Evolutionary conservation across 2,797 vertebrate genomes (phyloP).

Genomic region (Hydrocynus forskahlii): DNA sequence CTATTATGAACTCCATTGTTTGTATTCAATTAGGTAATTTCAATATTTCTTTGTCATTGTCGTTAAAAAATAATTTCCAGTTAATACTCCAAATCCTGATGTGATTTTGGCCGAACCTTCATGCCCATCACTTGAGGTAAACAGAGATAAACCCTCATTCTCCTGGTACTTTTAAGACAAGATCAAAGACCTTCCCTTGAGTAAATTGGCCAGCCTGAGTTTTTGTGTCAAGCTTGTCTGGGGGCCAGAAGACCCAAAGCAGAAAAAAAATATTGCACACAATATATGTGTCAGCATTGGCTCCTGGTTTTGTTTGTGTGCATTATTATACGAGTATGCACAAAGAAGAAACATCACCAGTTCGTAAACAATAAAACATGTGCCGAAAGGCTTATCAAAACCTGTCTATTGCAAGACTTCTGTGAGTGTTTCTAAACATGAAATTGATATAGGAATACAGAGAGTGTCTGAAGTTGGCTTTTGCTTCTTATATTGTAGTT

Average conservation of each 20-base stretch:
- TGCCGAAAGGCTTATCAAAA: neutral
- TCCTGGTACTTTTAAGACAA: neutral
- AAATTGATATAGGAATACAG: neutral
- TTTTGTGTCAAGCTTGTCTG: constrained; percentile 2
- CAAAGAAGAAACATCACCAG: neutral
- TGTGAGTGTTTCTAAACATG: neutral
- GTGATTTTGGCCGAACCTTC: neutral
- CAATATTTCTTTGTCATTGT: too few relatives aligned
- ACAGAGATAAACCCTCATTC: neutral
- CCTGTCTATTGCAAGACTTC: neutral
- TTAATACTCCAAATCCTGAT: too few relatives aligned
- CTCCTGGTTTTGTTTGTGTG: neutral
- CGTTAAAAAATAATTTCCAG: too few relatives aligned
- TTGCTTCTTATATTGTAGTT: neutral
- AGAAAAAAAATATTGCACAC: constrained; percentile 12
- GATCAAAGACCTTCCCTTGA: constrained; percentile 29
- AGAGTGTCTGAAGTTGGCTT: neutral
- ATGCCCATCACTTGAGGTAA: neutral
- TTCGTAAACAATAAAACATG: neutral
- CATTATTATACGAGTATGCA: neutral
- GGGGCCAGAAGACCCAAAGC: neutral
- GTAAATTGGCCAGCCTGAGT: constrained; percentile 8
- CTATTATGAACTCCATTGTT: too few relatives aligned
- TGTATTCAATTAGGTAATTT: too few relatives aligned
- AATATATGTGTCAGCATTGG: constrained; percentile 22